These are phyloP conservation scores for Tenthredo scrophulariae DNA, from an alignment of 2,888 invertebrate species.

Conservation along the genomic window DNA sequence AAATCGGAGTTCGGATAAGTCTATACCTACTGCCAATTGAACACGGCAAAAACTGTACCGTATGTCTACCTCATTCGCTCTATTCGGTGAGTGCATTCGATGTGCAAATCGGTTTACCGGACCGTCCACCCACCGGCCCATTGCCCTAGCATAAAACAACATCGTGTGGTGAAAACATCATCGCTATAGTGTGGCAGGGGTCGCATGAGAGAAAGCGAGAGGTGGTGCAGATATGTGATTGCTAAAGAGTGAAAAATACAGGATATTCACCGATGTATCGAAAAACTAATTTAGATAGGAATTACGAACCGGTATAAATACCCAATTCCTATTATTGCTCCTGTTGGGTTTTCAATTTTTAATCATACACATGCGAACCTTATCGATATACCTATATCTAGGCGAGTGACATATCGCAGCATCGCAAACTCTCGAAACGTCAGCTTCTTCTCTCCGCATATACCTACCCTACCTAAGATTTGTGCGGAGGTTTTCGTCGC, in stretches of 20 bases:
- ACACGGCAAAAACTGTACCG: background rate
- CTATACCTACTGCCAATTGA: background rate
- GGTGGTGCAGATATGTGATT: background rate
- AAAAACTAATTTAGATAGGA: background rate
- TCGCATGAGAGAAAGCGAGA: background rate
- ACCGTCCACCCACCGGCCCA: slow-evolving; percentile 56
- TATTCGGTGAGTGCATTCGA: slow-evolving; percentile 66
- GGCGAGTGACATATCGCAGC: background rate
- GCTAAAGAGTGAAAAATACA: background rate
- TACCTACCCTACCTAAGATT: background rate
- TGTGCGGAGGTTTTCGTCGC: slow-evolving; percentile 18
- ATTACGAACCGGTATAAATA: too few species aligned
- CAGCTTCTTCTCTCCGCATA: background rate
- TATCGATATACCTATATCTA: background rate
- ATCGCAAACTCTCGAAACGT: background rate
- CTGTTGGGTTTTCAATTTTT: background rate
- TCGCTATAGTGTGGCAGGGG: background rate
- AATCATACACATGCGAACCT: too few species aligned
- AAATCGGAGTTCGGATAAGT: too few species aligned
- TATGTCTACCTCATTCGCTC: background rate
- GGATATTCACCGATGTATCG: background rate
- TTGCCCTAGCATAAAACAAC: slow-evolving; percentile 67
- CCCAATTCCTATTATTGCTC: background rate
- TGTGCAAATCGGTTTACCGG: slow-evolving; percentile 75
- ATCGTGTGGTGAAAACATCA: slow-evolving; percentile 43